Conservation (phyloP, 2,113 vertebrate species). For the Hyaena hyaena region DNA sequence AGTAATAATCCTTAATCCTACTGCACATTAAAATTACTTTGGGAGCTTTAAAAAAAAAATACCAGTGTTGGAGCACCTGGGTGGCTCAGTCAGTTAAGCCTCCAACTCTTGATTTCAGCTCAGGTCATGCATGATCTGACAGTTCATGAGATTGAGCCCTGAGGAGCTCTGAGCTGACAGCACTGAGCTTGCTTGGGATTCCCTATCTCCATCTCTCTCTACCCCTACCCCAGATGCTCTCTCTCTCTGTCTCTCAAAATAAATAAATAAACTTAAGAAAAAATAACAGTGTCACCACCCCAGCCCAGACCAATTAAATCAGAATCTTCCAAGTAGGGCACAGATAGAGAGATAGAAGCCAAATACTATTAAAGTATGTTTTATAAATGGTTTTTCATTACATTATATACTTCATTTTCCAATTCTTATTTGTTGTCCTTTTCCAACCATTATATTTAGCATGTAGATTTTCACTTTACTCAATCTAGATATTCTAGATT, state of each 20-base stretch:
- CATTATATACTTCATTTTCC: background rate
- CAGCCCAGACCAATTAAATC: background rate
- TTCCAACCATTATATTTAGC: background rate
- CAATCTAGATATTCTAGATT: background rate
- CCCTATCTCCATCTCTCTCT: too few species aligned
- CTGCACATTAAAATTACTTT: background rate
- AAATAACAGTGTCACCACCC: background rate
- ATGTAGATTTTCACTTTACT: background rate
- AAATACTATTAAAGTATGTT: background rate
- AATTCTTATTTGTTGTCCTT: background rate
- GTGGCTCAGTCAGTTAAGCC: too few species aligned
- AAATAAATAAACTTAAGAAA: too few species aligned
- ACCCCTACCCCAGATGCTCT: too few species aligned
- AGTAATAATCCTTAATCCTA: background rate
- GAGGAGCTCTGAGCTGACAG: too few species aligned
- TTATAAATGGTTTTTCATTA: background rate
- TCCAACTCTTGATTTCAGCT: too few species aligned
- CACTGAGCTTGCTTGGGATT: too few species aligned
- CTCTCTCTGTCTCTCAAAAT: too few species aligned
- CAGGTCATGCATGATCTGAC: too few species aligned
- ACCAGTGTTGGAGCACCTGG: too few species aligned
- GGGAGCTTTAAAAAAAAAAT: background rate
- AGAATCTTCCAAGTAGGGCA: background rate
- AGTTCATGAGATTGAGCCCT: too few species aligned
- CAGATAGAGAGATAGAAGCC: background rate